A percentile compares a stretch with the other conserved stretches of the same genome.
Conservation (phyloP, 2,888 invertebrate genomes). For the Molanna angustata region DNA sequence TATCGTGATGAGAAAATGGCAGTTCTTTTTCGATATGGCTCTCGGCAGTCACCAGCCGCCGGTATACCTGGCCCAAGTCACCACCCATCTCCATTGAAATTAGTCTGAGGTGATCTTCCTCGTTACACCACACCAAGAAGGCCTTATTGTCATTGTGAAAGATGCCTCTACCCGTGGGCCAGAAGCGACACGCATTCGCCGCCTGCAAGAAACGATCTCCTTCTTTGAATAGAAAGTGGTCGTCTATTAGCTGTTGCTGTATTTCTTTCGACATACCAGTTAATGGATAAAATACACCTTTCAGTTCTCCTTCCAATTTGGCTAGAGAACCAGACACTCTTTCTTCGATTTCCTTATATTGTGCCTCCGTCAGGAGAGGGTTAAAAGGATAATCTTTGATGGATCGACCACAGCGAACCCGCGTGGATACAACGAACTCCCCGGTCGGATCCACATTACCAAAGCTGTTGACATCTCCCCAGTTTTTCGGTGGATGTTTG, state of each 20-base stretch:
- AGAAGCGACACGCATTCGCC: conserved; percentile 94
- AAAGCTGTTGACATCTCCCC: conserved; percentile 88
- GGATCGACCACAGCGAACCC: conserved; percentile 95
- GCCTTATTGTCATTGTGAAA: conserved; percentile 97
- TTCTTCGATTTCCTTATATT: conserved; percentile 96
- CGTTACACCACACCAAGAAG: conserved; percentile 97
- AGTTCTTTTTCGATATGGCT: conserved; percentile 92
- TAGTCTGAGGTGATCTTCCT: conserved; percentile 96
- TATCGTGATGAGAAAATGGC: conserved; percentile 93
- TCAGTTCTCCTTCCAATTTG: conserved; percentile 82
- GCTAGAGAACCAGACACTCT: conserved; percentile 82
- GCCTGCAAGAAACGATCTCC: conserved; percentile 89
- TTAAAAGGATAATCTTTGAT: conserved; percentile 96
- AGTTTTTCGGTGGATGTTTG: conserved; percentile 91
- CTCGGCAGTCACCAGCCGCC: conserved; percentile 84
- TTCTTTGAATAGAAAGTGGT: conserved; percentile 98
- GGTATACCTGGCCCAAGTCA: conserved; percentile 87
- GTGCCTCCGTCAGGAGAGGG: conserved; percentile 93
- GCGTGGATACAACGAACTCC: conserved; percentile 91
- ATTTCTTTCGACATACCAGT: conserved; percentile 95
- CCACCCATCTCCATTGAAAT: conserved; percentile 99
- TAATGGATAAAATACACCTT: conserved; percentile 93
- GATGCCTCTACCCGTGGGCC: conserved; percentile 97
- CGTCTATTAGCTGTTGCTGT: conserved; percentile 95
- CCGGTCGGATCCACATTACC: conserved; percentile 90